Conservation (phyloP, 2,113 vertebrate species). For the Potamarius usumacintae region DNA sequence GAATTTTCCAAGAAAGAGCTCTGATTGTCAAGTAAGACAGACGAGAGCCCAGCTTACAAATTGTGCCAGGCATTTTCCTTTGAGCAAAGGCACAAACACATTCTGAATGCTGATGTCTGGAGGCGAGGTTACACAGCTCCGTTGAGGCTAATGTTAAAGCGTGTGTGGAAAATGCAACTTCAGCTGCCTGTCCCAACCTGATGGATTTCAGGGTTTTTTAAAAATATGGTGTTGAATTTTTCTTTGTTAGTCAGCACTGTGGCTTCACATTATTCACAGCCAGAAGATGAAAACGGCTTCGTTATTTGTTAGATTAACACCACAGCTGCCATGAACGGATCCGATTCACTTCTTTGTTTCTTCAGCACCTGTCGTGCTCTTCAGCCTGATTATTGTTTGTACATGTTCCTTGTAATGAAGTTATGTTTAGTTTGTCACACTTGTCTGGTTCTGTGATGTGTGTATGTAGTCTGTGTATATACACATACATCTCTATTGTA, state of each 20-base stretch:
- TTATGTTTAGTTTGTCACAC: conserved; percentile 10
- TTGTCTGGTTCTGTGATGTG: background rate
- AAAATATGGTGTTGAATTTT: background rate
- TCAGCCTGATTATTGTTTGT: background rate
- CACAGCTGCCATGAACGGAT: background rate
- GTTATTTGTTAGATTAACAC: conserved; percentile 2
- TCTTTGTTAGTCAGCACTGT: conserved; percentile 16
- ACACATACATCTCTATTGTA: background rate
- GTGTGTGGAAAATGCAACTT: conserved; percentile 16
- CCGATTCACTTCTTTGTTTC: background rate
- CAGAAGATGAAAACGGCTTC: conserved; percentile 12
- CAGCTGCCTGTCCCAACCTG: conserved; percentile 32
- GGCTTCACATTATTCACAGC: conserved; percentile 3
- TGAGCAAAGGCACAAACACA: conserved; percentile 2
- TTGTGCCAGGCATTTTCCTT: conserved; percentile 12
- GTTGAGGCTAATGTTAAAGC: background rate
- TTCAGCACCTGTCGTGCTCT: background rate
- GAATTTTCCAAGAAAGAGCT: background rate
- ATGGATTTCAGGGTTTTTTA: conserved; percentile 4
- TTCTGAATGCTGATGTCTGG: conserved; percentile 28
- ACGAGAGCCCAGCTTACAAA: background rate
- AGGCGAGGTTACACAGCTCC: background rate
- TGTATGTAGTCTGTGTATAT: too few relatives aligned
- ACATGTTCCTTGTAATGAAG: conserved; percentile 1
- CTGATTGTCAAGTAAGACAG: background rate